phyloP scores from a whole-genome alignment of 2,797 vertebrate species.

The Stomatorhinus walkeri region DNA sequence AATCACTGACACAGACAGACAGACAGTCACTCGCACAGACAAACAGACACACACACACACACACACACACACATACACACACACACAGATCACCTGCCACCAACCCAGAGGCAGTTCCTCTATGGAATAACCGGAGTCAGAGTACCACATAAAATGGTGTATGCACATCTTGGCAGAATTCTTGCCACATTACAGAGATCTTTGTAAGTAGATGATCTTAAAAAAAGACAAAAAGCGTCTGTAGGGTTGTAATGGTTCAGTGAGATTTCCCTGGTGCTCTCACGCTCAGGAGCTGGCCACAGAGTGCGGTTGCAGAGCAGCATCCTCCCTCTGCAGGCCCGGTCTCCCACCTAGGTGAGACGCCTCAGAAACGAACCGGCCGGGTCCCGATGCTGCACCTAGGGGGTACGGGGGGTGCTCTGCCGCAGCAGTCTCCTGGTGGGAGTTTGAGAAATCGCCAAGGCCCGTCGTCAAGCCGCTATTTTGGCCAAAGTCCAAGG shows the following conservation, averaged over 20 bases:
- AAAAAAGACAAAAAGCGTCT: conserved; percentile 69
- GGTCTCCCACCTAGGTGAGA: conserved; percentile 94
- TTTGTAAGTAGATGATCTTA: conserved; percentile 61
- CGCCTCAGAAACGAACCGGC: conserved; percentile 95
- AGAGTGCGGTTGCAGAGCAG: conserved; percentile 99
- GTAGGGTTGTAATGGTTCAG: conserved; percentile 95
- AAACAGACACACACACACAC: neutral
- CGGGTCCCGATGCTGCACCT: conserved; percentile 88
- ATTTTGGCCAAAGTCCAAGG: conserved; percentile 98
- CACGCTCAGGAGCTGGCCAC: conserved; percentile 99
- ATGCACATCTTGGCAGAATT: conserved; percentile 68
- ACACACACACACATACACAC: neutral
- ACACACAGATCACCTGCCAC: conserved; percentile 49
- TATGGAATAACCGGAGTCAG: conserved; percentile 73
- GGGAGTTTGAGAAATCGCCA: conserved; percentile 96
- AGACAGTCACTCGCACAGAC: neutral
- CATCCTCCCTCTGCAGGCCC: conserved; percentile 96
- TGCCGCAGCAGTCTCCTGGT: conserved; percentile 98
- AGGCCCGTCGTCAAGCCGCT: conserved; percentile 97
- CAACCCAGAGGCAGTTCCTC: conserved; percentile 59
- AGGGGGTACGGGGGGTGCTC: conserved; percentile 92
- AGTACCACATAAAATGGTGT: conserved; percentile 72
- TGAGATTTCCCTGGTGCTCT: conserved; percentile 98
- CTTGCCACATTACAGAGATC: conserved; percentile 64
- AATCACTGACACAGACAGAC: neutral